These are phyloP conservation scores for Limnephilus marmoratus DNA, from an alignment of 2,888 invertebrate genomes.

Conservation along the genomic window DNA sequence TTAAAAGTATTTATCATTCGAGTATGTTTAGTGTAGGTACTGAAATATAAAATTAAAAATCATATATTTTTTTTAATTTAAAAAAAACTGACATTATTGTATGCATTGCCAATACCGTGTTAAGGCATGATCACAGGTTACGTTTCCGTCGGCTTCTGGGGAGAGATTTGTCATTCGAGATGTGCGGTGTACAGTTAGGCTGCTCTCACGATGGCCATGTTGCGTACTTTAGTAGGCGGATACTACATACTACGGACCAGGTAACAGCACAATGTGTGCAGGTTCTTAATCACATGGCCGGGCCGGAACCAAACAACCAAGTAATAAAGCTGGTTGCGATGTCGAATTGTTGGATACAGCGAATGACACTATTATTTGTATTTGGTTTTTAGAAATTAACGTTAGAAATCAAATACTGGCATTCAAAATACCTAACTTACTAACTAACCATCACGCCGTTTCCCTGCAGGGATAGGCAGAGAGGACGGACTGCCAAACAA, in stretches of 20 bases:
- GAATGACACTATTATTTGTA: not conserved
- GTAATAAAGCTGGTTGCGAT: not conserved
- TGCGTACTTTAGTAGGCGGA: not conserved
- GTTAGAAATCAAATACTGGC: not conserved
- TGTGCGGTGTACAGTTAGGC: slow-evolving; percentile 2
- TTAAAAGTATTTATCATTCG: no score
- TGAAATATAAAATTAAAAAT: no score
- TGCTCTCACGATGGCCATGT: not conserved
- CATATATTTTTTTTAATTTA: no score
- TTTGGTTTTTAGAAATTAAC: not conserved
- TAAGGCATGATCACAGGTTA: not conserved
- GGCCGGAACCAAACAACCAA: not conserved
- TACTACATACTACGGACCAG: not conserved
- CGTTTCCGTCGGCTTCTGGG: not conserved
- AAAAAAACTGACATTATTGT: not conserved
- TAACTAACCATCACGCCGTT: no score
- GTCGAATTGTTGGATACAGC: not conserved
- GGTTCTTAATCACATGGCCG: not conserved
- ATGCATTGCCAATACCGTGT: not conserved
- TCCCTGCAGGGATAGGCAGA: no score
- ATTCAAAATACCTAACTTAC: no score
- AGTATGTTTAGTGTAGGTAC: not conserved
- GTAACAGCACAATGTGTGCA: slow-evolving; percentile 7
- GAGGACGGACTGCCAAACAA: no score
- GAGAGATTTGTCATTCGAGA: not conserved